phyloP scores from a whole-genome alignment of 2,797 vertebrate genomes.

The Tokudaia muenninki region DNA sequence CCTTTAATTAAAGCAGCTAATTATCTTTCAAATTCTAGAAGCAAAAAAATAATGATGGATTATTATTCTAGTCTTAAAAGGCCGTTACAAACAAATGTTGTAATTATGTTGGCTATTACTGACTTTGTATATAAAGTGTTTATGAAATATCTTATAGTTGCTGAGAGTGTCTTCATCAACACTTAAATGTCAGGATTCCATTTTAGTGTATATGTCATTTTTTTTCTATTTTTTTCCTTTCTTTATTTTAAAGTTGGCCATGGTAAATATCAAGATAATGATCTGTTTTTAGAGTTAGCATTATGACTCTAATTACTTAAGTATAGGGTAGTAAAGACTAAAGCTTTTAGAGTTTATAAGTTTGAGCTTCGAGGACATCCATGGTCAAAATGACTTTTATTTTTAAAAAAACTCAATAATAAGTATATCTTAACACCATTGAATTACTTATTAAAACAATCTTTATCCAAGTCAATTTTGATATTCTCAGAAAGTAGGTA shows the following conservation, averaged over 20 bases:
- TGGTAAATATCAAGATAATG: conserved; percentile 6
- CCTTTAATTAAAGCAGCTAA: conserved; percentile 69
- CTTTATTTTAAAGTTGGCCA: neutral
- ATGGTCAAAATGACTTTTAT: conserved; percentile 12
- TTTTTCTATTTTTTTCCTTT: neutral
- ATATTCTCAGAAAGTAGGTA: neutral
- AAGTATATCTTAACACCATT: neutral
- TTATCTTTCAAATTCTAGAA: conserved; percentile 66
- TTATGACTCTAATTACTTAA: conserved; percentile 23
- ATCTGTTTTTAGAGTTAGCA: neutral
- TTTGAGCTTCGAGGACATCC: neutral
- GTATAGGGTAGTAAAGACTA: neutral
- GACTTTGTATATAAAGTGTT: conserved; percentile 46
- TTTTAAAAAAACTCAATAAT: neutral
- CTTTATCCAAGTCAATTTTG: neutral
- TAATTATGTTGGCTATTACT: conserved; percentile 15
- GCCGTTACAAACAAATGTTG: conserved; percentile 36
- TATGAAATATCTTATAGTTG: conserved; percentile 26
- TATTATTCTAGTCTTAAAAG: conserved; percentile 48
- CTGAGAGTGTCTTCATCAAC: conserved; percentile 8
- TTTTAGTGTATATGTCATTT: conserved; percentile 12
- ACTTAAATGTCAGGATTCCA: neutral
- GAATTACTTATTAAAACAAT: conserved; percentile 4
- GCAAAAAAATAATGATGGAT: neutral
- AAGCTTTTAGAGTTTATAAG: neutral